Evolutionary conservation across 2,113 vertebrate genomes (phyloP), one percentile per base, ranked within the genome.

Genomic region (Pelusios castaneus): DNA sequence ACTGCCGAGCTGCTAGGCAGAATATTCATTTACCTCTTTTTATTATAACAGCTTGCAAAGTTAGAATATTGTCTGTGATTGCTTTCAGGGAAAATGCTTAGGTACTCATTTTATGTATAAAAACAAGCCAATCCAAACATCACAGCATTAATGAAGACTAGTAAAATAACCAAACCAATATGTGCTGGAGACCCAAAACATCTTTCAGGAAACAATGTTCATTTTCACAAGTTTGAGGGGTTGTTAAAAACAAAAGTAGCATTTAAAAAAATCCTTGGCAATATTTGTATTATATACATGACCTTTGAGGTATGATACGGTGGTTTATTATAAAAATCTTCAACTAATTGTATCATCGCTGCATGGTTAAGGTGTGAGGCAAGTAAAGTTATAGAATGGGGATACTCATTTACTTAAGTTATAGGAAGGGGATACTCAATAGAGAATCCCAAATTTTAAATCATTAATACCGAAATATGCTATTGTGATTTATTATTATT

Each of bases 311-410:
- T 77, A 41, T 45, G 19, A 12, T 31, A 25, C 3, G 31, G 11
- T 67, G 88, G 58, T 31, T 47, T 3, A 29, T 8, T 0, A 0
- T 43, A 29, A 45, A 76, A 45, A 60, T 10, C 87, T 89, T 80
- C 67, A 80, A 9, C 0, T 1, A 56, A 67, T 22, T 3, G 1
- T 0, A 10, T 12, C 2, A 2, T 45, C 7, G 6, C 7, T 76
- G 73, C 12, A 27, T 43, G 24, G 41, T 76, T 76, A 76, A 25
- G 38, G 17, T 84, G n/a, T 24, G 82, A 60, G 45, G 27, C 31
- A 58, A 80, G 84, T 76, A 38, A 76, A 85, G 2, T 34, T 19
- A 55, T 52, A 51, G 9, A 45, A 56, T 84, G 27, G 3, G 3
- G 1, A 10, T 79, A 16, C 41, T 27, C 0, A 1, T 10, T 85